Conservation (phyloP, 2,113 vertebrate species). For the Protomyctophum bolini region DNA sequence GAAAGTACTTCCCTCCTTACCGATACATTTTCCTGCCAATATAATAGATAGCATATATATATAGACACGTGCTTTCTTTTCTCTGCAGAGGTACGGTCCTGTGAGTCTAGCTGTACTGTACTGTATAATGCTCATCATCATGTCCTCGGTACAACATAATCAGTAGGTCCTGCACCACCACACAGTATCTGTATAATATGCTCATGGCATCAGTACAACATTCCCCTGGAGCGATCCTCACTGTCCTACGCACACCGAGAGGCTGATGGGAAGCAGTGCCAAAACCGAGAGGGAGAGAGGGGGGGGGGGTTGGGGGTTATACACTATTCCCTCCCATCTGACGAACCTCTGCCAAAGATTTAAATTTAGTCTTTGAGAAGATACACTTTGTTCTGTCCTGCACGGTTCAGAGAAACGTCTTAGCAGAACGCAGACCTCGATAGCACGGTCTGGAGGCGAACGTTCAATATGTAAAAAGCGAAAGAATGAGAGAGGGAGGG, state of each 20-base stretch:
- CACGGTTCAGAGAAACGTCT: constrained; percentile 47
- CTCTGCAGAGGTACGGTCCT: not conserved
- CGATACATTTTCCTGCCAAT: no score
- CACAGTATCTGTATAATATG: constrained; percentile 4
- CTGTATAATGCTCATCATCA: no score
- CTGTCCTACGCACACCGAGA: constrained; percentile 55
- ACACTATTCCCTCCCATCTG: constrained; percentile 54
- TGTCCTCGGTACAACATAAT: no score
- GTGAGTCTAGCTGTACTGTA: constrained; percentile 11
- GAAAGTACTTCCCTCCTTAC: no score
- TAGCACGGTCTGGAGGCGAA: constrained; percentile 37
- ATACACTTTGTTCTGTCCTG: constrained; percentile 55
- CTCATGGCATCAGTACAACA: constrained; percentile 49
- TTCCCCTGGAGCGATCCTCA: constrained; percentile 59
- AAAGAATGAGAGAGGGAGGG: constrained; percentile 11
- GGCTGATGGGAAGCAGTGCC: constrained; percentile 53
- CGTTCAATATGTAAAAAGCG: constrained; percentile 32
- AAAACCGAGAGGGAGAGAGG: constrained; percentile 56
- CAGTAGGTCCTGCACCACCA: no score
- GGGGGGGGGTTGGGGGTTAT: not conserved
- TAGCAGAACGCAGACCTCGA: constrained; percentile 46
- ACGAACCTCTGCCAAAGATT: constrained; percentile 55
- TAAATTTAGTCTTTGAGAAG: constrained; percentile 63
- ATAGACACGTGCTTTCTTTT: not conserved
- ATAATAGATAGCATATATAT: not conserved